Evolutionary conservation across 2,888 invertebrate species (phyloP).

Genomic region (Drosophila melanocephala): DNA sequence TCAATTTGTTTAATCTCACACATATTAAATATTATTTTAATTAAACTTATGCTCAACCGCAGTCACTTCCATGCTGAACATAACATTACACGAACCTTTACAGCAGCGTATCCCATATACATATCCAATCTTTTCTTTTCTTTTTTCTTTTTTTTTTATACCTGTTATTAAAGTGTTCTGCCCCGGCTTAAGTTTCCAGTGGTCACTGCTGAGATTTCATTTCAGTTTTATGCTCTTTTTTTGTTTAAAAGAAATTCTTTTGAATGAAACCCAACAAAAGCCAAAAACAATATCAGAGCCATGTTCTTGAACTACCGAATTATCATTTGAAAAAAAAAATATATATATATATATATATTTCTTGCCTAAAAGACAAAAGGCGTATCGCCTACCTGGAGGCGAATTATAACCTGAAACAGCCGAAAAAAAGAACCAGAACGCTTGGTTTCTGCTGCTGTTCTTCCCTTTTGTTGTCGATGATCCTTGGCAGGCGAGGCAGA

Average conservation of each 20-base stretch:
- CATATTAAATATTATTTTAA: not conserved
- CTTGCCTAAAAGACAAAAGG: conserved; percentile 40
- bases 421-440: not conserved
- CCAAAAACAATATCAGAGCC: conserved; percentile 30
- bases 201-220: conserved; percentile 34
- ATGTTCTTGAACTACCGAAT: conserved; percentile 46
- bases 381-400: conserved; percentile 43
- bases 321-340: conserved; percentile 12
- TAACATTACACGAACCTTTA: conserved; percentile 27
- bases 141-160: too few relatives aligned
- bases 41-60: not conserved
- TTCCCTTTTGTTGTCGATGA: conserved; percentile 32
- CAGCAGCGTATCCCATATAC: not conserved
- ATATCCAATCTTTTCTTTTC: conserved; percentile 4
- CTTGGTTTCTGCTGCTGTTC: conserved; percentile 12
- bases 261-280: conserved; percentile 64
- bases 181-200: conserved; percentile 42
- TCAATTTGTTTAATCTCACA: not conserved
- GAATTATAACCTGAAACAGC: conserved; percentile 45
- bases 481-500: conserved; percentile 41
- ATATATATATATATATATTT: conserved; percentile 17
- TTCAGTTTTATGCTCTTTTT: conserved; percentile 19
- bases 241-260: conserved; percentile 36
- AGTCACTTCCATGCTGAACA: not conserved
- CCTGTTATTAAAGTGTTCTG: conserved; percentile 14